These are phyloP conservation scores for Merops nubicus DNA, from an alignment of 2,113 vertebrate genomes.

Conservation along the genomic window DNA sequence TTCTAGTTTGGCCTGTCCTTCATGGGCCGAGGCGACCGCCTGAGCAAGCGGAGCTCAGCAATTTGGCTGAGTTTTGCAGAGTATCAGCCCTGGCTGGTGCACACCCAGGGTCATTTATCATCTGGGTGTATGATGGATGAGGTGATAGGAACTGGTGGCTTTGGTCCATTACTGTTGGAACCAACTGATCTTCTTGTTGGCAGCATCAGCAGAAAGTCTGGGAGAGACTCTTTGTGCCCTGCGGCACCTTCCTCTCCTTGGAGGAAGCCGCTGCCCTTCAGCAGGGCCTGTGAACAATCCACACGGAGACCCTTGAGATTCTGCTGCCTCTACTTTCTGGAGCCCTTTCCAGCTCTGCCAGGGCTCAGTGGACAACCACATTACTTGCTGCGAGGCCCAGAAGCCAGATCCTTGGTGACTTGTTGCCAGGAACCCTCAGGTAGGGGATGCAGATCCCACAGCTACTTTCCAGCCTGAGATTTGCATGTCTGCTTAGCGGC, in stretches of 20 bases:
- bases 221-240: neutral
- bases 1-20: neutral
- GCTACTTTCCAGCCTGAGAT: neutral
- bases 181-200: constrained; percentile 21
- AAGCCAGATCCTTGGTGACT: neutral
- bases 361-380: neutral
- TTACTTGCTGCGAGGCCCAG: neutral
- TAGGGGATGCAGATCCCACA: neutral
- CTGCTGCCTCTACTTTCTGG: neutral
- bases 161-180: constrained; percentile 43
- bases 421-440: neutral
- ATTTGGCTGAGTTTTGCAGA: neutral
- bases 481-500: neutral
- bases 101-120: neutral
- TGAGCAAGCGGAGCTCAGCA: neutral
- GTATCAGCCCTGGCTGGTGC: neutral
- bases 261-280: neutral
- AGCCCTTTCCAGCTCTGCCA: neutral
- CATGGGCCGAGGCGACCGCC: accelerated
- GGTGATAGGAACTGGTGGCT: neutral
- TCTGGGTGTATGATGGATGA: constrained; percentile 41
- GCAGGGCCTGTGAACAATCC: neutral
- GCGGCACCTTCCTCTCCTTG: neutral
- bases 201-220: constrained; percentile 7
- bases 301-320: neutral